Conservation (phyloP, 2,113 vertebrate genomes). For the Verasper variegatus region DNA sequence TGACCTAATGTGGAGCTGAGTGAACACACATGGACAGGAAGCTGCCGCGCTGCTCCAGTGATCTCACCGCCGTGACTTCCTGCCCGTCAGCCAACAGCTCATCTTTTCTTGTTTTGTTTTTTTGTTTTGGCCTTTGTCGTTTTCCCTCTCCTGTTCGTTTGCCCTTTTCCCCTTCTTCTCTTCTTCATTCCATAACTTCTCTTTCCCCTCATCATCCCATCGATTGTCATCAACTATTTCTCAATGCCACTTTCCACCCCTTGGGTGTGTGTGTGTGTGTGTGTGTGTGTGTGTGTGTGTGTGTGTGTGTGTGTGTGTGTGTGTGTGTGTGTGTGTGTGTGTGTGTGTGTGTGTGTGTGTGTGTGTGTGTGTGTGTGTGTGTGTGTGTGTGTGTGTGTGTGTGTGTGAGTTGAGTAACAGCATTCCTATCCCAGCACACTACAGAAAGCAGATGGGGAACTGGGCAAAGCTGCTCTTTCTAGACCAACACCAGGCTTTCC, state of each 20-base stretch:
- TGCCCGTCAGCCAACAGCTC: conserved; percentile 36
- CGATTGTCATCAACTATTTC: conserved; percentile 29
- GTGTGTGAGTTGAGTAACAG: conserved; percentile 64
- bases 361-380: too few relatives aligned
- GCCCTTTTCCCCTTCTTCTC: neutral
- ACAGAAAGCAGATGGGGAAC: conserved; percentile 75
- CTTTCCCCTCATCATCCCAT: neutral
- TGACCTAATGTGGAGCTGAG: conserved; percentile 74
- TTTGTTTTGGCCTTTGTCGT: neutral
- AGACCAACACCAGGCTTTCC: conserved; percentile 69
- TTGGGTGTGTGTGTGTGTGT: conserved; percentile 12
- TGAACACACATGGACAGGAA: conserved; percentile 77
- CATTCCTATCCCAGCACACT: conserved; percentile 77
- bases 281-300: conserved; percentile 4
- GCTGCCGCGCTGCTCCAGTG: conserved; percentile 50
- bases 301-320: conserved; percentile 10
- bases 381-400: conserved; percentile 18
- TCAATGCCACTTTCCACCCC: conserved; percentile 29
- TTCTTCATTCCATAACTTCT: neutral
- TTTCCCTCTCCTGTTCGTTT: conserved; percentile 11
- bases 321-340: conserved; percentile 16
- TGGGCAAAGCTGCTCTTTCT: conserved; percentile 68
- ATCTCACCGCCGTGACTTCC: conserved; percentile 53
- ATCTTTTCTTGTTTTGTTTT: conserved; percentile 21
- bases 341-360: neutral